These are phyloP conservation scores for Choristoneura fumiferana DNA, from an alignment of 1,140 invertebrate species.

Conservation along the genomic window DNA sequence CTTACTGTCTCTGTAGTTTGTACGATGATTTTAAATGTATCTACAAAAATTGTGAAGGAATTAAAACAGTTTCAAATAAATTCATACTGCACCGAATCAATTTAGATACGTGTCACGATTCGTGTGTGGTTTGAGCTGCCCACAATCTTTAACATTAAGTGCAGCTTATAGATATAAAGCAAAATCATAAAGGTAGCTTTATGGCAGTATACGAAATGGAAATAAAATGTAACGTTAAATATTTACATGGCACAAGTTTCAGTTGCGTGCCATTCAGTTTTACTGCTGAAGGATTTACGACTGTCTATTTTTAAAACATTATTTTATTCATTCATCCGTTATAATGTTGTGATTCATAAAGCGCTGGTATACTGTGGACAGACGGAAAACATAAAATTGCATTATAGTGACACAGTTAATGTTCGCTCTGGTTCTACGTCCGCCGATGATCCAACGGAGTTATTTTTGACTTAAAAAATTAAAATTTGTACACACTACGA, in stretches of 20 bases:
- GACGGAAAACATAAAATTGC: not conserved
- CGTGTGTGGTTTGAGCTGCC: not conserved
- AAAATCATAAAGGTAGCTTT: conserved; percentile 46
- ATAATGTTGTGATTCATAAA: not conserved
- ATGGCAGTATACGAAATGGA: conserved; percentile 41
- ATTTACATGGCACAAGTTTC: conserved; percentile 49
- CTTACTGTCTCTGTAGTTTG: conserved; percentile 39
- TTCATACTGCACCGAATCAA: too few relatives aligned
- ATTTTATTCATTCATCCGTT: conserved; percentile 33
- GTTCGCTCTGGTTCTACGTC: too few relatives aligned
- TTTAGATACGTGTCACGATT: too few relatives aligned
- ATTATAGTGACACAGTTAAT: not conserved
- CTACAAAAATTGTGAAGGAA: too few relatives aligned
- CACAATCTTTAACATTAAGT: not conserved
- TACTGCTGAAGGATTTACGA: conserved; percentile 63
- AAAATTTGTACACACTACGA: too few relatives aligned
- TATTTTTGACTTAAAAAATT: too few relatives aligned
- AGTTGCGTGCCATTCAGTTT: conserved; percentile 50
- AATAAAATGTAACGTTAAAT: conserved; percentile 52
- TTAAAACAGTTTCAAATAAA: too few relatives aligned
- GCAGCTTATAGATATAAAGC: conserved; percentile 4
- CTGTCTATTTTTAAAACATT: conserved; percentile 46
- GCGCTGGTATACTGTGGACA: not conserved
- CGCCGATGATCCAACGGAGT: too few relatives aligned
- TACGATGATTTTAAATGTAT: too few relatives aligned